Evolutionary conservation across 2,113 vertebrate species (phyloP).

Genomic region (Brienomyrus brachyistius): DNA sequence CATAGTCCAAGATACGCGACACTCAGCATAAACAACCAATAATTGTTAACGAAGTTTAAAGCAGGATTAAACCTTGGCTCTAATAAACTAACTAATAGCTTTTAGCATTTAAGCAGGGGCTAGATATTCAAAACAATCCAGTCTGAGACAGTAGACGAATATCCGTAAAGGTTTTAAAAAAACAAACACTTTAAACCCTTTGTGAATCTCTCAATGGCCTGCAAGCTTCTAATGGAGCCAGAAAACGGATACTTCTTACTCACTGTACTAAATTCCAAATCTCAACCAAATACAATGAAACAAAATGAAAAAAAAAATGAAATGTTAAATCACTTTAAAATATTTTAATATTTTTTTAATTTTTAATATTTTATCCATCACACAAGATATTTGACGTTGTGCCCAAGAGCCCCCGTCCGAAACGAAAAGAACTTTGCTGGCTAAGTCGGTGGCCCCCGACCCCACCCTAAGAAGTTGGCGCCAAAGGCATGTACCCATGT

Average conservation of each 20-base stretch:
- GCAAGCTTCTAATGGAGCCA: background rate
- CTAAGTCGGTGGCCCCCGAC: background rate
- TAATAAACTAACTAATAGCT: background rate
- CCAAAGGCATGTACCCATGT: background rate
- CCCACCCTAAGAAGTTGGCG: background rate
- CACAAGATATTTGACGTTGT: too few relatives aligned
- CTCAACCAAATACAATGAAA: background rate
- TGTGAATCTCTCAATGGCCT: background rate
- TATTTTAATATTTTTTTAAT: too few relatives aligned
- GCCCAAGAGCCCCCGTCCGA: background rate
- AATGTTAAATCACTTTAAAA: too few relatives aligned
- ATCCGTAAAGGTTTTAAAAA: background rate
- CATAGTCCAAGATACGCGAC: constrained; percentile 1
- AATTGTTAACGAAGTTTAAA: background rate
- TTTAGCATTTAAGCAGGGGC: background rate
- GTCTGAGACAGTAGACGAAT: background rate
- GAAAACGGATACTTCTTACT: background rate
- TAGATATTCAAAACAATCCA: background rate
- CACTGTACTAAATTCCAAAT: background rate
- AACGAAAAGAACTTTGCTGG: too few relatives aligned
- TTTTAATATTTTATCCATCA: too few relatives aligned
- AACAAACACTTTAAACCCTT: background rate
- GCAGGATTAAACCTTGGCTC: background rate
- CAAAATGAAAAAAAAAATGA: too few relatives aligned
- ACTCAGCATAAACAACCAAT: background rate